Evolutionary conservation across 1,140 invertebrate species (phyloP).

Genomic region (Zaprionus ornatus): DNA sequence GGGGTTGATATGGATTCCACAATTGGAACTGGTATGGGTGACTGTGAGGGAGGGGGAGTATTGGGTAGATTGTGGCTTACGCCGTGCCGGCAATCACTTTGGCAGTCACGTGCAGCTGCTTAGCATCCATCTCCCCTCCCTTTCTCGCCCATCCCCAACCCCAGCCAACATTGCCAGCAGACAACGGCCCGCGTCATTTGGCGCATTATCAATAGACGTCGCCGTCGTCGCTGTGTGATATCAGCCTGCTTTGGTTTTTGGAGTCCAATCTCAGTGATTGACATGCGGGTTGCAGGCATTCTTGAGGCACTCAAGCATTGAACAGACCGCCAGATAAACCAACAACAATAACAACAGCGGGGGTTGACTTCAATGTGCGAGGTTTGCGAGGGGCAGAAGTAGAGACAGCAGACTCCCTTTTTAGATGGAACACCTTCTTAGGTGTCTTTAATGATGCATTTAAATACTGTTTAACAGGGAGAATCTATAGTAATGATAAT

Average conservation of each 20-base stretch:
- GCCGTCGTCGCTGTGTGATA: slow-evolving; percentile 37
- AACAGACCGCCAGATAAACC: slow-evolving; percentile 51
- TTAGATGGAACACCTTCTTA: no score
- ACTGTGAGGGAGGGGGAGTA: slow-evolving; percentile 7
- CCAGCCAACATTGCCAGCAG: slow-evolving; percentile 33
- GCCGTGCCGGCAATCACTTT: slow-evolving; percentile 43
- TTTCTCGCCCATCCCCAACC: slow-evolving; percentile 29
- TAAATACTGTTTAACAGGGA: background rate
- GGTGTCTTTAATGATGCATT: no score
- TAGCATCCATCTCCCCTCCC: slow-evolving; percentile 64
- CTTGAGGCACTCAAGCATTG: slow-evolving; percentile 34
- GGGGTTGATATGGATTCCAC: slow-evolving; percentile 28
- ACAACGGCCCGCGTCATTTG: slow-evolving; percentile 55
- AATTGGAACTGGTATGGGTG: slow-evolving; percentile 16
- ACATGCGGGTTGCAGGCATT: slow-evolving; percentile 66
- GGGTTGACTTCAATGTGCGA: background rate
- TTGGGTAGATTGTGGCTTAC: slow-evolving; percentile 19
- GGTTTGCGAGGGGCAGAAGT: background rate
- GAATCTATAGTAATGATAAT: background rate
- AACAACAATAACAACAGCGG: slow-evolving; percentile 5
- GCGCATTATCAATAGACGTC: slow-evolving; percentile 58
- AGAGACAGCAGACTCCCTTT: background rate
- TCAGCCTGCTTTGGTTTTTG: slow-evolving; percentile 39
- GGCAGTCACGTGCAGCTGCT: slow-evolving; percentile 78
- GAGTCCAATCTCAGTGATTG: slow-evolving; percentile 72